Conservation (phyloP, 2,797 vertebrate genomes). For the Sandelia bainsii region DNA sequence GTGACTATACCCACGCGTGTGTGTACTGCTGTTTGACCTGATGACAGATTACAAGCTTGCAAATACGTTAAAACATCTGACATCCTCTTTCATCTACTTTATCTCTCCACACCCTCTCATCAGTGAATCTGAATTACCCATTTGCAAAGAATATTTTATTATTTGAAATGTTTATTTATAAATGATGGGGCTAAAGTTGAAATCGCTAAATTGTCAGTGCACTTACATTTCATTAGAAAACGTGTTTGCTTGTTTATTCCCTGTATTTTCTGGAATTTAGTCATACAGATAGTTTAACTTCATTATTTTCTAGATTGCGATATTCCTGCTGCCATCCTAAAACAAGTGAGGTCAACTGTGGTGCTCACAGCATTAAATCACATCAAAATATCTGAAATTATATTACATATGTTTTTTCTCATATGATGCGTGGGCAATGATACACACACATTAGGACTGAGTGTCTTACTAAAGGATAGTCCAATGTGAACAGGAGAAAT, state of each 20-base stretch:
- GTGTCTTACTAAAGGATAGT: not conserved
- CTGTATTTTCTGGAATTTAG: not conserved
- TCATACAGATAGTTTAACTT: not conserved
- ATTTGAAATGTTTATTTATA: conserved; percentile 23
- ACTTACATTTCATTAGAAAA: not conserved
- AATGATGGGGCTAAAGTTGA: conserved; percentile 13
- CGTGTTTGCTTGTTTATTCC: not conserved
- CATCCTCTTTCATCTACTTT: conserved; percentile 67
- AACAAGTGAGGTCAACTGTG: not conserved
- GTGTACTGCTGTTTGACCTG: conserved; percentile 70
- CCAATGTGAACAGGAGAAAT: not conserved
- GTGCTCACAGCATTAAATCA: not conserved
- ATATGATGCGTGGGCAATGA: too few relatives aligned
- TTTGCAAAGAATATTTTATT: conserved; percentile 26
- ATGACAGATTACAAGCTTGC: conserved; percentile 81
- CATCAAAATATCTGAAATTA: not conserved
- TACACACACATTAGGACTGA: not conserved
- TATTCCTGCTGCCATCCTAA: not conserved
- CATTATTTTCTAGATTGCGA: not conserved
- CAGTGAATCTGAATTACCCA: conserved; percentile 24
- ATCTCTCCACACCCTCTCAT: conserved; percentile 46
- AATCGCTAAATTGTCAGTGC: not conserved
- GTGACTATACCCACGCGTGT: conserved; percentile 6
- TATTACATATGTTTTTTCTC: not conserved
- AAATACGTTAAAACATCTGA: conserved; percentile 74